Base-by-base conservation (phyloP, 92 coral and sea anemone species). In the Epizoanthus rinbou region DNA sequence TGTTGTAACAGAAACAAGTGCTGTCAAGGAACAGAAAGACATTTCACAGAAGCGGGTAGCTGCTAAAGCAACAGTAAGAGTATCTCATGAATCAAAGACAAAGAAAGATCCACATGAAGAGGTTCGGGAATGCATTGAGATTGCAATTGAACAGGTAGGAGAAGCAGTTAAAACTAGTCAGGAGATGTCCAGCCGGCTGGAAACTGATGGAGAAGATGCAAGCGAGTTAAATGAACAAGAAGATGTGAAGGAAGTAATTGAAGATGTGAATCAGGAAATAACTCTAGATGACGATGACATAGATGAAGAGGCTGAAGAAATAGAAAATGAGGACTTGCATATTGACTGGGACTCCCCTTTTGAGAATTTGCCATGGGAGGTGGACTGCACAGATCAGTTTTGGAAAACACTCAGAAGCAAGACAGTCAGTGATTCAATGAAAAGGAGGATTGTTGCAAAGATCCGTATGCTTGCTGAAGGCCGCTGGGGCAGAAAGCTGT, bases 281-380 rank as follows among this genome's bases (percentile, higher is more conserved):
- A 64, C 6, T 33, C 56, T 41, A 53, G 79, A 33, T 13, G 33
- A 76, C 23, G 89, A 50, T 21, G 73, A n/a, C 17, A 58, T 16
- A 17, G 28, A 66, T 66, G 74, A 76, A 67, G 80, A 85, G 56
- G n/a, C 33, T 43, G 75, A 7, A 7, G 23, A 56, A 17, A 8
- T 65, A 23, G 70, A 13, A 67, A 5, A 15, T 37, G 84, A 80
- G 13, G 85, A 69, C 13, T 59, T 69, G 35, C 67, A 57, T 11
- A 53, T 84, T 45, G 88, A 93, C 65, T 80, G 54, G 39, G 79
- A 79, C 57, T 88, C 92, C 5, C 85, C 87, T 14, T 91, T 93
- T 85, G 95, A 93, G 39, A 88, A 91, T 53, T 89, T 93, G 47
- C 86, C 95, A 1, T 93, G 98, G 98, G 98, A 93, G 67, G 98